These are phyloP conservation scores for Sebastolobus altivelis DNA, from an alignment of 2,797 vertebrate species.

Conservation along the genomic window DNA sequence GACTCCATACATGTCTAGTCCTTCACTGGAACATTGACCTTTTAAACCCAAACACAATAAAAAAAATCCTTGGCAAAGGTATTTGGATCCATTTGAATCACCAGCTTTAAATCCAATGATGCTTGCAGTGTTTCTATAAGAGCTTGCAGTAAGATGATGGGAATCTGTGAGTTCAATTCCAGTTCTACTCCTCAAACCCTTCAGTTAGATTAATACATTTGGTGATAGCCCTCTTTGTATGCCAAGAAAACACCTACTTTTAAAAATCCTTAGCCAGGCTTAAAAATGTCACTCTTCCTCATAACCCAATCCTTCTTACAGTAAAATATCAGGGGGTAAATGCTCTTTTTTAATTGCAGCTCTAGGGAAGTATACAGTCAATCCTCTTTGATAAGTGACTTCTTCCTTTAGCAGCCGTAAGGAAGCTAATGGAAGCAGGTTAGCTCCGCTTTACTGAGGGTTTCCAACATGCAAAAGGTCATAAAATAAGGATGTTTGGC, in stretches of 20 bases:
- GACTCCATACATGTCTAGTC: background rate
- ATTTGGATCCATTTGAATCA: background rate
- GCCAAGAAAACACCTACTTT: slow-evolving; percentile 38
- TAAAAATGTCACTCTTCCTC: slow-evolving; percentile 65
- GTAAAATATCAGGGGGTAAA: slow-evolving; percentile 64
- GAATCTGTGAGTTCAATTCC: slow-evolving; percentile 3
- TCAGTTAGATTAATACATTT: slow-evolving; percentile 17
- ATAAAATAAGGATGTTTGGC: slow-evolving; percentile 10
- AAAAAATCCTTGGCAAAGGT: slow-evolving; percentile 4
- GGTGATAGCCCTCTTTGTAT: slow-evolving; percentile 25
- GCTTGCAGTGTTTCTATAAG: background rate
- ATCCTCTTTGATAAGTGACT: slow-evolving; percentile 72
- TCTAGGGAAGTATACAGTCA: slow-evolving; percentile 72
- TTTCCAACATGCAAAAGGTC: slow-evolving; percentile 30
- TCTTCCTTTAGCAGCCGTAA: slow-evolving; percentile 65
- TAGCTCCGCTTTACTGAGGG: slow-evolving; percentile 16
- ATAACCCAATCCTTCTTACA: slow-evolving; percentile 63
- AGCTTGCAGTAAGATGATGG: slow-evolving; percentile 4
- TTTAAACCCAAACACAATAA: slow-evolving; percentile 16
- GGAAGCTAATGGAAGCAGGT: slow-evolving; percentile 63
- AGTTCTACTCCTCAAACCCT: background rate
- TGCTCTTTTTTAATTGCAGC: slow-evolving; percentile 77
- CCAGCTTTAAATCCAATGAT: background rate
- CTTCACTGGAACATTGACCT: slow-evolving; percentile 6
- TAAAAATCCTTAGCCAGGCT: slow-evolving; percentile 46